A percentile compares a stretch with the other conserved stretches of the same genome.
Evolutionary conservation across 2,797 vertebrate genomes (phyloP).

Genomic region (Anguilla pacifica): DNA sequence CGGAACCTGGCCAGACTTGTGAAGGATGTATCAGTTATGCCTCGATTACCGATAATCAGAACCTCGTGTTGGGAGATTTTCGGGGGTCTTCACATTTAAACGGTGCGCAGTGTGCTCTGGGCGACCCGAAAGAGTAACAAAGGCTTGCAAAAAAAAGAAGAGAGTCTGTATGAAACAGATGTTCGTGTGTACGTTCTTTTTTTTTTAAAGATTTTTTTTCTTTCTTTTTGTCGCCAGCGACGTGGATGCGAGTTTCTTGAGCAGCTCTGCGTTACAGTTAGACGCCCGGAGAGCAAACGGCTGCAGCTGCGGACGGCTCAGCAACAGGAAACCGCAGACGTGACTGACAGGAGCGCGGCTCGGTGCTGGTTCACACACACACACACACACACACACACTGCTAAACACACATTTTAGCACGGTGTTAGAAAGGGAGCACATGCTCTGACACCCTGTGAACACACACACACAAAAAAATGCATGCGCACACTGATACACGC

Average conservation of each 20-base stretch:
- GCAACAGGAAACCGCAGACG: not conserved
- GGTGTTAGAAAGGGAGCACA: not conserved
- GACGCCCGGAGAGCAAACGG: not conserved
- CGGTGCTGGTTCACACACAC: not conserved
- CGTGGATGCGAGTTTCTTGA: not conserved
- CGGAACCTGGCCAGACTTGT: not conserved
- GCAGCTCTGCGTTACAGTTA: not conserved
- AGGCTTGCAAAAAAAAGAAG: not conserved
- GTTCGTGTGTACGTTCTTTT: not conserved
- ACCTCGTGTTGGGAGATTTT: not conserved
- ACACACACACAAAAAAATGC: not conserved
- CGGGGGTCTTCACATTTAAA: not conserved
- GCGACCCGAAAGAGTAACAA: not conserved
- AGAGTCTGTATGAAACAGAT: not conserved
- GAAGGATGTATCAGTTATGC: not conserved
- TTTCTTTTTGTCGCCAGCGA: not conserved
- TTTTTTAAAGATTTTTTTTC: no score
- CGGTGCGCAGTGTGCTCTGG: not conserved
- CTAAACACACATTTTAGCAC: not conserved
- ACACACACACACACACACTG: not conserved
- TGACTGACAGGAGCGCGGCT: not conserved
- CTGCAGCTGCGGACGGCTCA: not conserved
- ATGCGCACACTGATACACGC: no score
- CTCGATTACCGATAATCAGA: not conserved
- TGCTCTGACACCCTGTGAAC: not conserved